These are phyloP conservation scores for Drosophila ironensis DNA, from an alignment of 1,140 invertebrate genomes.

Conservation along the genomic window DNA sequence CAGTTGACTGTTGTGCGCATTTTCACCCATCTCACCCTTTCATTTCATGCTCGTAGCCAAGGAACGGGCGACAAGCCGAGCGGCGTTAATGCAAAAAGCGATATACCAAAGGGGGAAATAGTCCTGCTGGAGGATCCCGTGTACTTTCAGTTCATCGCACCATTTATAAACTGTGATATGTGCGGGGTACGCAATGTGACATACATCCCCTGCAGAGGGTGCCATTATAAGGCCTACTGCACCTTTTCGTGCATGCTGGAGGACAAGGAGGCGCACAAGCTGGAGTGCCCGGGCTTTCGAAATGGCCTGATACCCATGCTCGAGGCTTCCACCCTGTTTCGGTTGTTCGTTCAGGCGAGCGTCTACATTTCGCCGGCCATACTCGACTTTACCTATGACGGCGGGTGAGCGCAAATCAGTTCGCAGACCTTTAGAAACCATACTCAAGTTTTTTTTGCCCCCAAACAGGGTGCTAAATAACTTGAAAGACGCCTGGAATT, in stretches of 20 bases:
- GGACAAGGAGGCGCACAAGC: constrained; percentile 14
- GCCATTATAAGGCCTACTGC: constrained; percentile 45
- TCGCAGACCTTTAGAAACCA: background rate
- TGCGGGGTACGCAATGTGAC: constrained; percentile 38
- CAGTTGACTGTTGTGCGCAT: background rate
- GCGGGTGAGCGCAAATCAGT: constrained; percentile 33
- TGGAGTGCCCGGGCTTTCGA: constrained; percentile 36
- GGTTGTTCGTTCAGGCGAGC: constrained; percentile 24
- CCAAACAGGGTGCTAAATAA: constrained; percentile 17
- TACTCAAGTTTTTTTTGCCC: no score
- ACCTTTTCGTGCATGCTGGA: constrained; percentile 18
- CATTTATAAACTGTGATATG: constrained; percentile 41
- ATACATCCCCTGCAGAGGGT: constrained; percentile 40
- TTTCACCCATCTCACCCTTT: no score
- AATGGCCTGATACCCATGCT: constrained; percentile 53
- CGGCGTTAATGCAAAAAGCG: background rate
- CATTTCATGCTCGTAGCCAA: background rate
- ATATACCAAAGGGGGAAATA: constrained; percentile 22
- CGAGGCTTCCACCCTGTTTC: constrained; percentile 23
- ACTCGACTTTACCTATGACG: background rate
- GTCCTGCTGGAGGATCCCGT: constrained; percentile 7
- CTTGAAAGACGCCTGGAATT: constrained; percentile 22
- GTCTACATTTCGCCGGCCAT: constrained; percentile 28
- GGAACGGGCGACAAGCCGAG: background rate
- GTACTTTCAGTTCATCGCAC: constrained; percentile 31